phyloP scores from a whole-genome alignment of 2,113 vertebrate species.

The Tupaia tana region DNA sequence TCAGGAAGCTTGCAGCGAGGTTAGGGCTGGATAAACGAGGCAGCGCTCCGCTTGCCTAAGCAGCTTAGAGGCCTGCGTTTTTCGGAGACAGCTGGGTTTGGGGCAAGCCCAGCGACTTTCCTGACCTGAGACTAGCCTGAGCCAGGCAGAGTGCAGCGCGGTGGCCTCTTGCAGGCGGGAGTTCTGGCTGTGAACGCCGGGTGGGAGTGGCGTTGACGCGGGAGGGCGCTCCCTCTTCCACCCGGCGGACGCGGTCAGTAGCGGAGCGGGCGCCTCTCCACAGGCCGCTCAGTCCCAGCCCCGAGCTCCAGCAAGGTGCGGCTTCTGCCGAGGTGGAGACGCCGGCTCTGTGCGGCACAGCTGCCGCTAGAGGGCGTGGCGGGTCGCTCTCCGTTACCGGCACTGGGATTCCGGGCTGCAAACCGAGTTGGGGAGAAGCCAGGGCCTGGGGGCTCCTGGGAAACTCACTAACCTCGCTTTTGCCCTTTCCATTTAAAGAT shows the following conservation, averaged over 20 bases:
- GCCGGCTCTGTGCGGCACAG: background rate
- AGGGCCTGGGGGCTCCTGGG: constrained; percentile 11
- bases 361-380: constrained; percentile 78
- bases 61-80: background rate
- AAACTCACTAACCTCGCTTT: background rate
- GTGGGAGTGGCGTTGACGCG: background rate
- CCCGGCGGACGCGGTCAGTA: background rate
- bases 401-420: background rate
- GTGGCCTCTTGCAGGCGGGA: background rate
- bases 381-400: background rate
- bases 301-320: background rate
- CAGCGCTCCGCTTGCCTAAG: background rate
- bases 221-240: background rate
- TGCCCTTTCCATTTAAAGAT: constrained; percentile 20
- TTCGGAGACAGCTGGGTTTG: background rate
- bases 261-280: too few species aligned
- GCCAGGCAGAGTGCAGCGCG: background rate
- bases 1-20: background rate
- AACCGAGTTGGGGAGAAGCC: background rate
- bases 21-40: background rate
- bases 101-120: background rate
- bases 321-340: too few species aligned
- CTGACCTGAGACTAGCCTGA: background rate
- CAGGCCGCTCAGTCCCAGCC: rapidly evolving
- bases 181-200: background rate